Evolutionary conservation across 2,888 invertebrate genomes (phyloP).

Genomic region (Cerceris rybyensis): DNA sequence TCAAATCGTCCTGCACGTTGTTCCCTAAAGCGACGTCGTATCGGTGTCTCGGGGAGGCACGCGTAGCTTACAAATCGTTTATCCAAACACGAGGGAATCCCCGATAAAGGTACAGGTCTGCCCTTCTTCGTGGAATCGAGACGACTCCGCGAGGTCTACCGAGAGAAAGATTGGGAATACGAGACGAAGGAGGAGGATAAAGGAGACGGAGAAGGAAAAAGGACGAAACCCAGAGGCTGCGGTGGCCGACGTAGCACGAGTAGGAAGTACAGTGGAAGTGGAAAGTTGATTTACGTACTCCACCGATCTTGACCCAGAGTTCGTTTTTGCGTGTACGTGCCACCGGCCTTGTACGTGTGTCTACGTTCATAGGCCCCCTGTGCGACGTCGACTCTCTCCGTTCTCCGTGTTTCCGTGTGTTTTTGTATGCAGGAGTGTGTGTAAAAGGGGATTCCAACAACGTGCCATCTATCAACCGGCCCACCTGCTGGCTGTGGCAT

Average conservation of each 20-base stretch:
- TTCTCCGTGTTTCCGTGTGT: neutral
- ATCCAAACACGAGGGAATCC: slow-evolving; percentile 18
- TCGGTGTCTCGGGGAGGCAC: neutral
- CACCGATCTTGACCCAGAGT: slow-evolving; percentile 71
- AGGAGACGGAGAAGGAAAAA: slow-evolving; percentile 9
- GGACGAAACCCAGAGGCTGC: slow-evolving; percentile 2
- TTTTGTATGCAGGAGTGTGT: slow-evolving; percentile 12
- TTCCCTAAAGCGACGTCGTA: neutral
- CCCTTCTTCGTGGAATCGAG: neutral
- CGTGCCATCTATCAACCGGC: slow-evolving; percentile 66
- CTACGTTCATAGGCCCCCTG: neutral
- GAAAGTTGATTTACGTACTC: slow-evolving; percentile 72
- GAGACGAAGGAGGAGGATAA: neutral
- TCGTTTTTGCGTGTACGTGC: slow-evolving; percentile 51
- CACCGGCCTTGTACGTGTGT: slow-evolving; percentile 15
- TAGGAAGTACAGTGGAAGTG: slow-evolving; percentile 59
- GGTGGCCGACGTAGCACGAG: slow-evolving; percentile 32
- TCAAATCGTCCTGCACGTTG: neutral
- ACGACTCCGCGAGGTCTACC: neutral
- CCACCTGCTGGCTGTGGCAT: slow-evolving; percentile 66
- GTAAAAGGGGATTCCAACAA: slow-evolving; percentile 54
- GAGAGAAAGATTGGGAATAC: slow-evolving; percentile 1
- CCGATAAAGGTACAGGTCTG: neutral
- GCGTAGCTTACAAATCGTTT: neutral
- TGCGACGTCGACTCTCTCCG: too few relatives aligned